Conservation (phyloP, 2,888 invertebrate species). For the Amphipyra tragopoginis region DNA sequence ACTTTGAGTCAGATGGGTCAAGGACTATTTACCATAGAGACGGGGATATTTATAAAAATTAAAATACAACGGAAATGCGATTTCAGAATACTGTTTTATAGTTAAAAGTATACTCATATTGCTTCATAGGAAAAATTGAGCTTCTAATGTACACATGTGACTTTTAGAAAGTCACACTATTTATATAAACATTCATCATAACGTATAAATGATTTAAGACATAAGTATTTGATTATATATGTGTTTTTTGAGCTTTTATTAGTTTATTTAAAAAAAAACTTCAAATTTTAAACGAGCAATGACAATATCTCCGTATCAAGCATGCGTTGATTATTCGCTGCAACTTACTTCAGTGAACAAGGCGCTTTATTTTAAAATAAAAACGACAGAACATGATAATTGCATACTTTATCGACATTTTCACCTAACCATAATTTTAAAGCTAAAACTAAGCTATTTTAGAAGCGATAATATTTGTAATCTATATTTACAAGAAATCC, state of each 20-base stretch:
- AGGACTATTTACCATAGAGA: conserved; percentile 9
- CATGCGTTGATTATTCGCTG: conserved; percentile 1
- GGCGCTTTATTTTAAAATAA: conserved; percentile 10
- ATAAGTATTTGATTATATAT: not conserved
- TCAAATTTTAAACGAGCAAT: too few relatives aligned
- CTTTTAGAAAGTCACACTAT: conserved; percentile 2
- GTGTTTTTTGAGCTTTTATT: not conserved
- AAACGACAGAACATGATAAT: not conserved
- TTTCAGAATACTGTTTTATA: conserved; percentile 61
- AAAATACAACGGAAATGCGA: conserved; percentile 59
- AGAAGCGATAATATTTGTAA: conserved; percentile 63
- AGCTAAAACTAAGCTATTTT: conserved; percentile 54
- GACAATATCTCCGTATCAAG: not conserved
- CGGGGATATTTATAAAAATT: conserved; percentile 19
- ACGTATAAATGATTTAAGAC: not conserved
- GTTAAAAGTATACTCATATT: conserved; percentile 65
- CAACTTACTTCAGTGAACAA: conserved; percentile 1
- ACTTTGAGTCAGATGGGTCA: not conserved
- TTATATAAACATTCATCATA: not conserved
- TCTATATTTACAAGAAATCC: conserved; percentile 64
- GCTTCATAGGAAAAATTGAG: conserved; percentile 61
- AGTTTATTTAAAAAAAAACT: not conserved
- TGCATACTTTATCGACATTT: conserved; percentile 21
- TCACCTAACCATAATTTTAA: conserved; percentile 22
- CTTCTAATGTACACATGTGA: conserved; percentile 24